Evolutionary conservation across 1,140 invertebrate genomes (phyloP), one percentile per base, ranked within the genome.

Genomic region (Hestina assimilis): DNA sequence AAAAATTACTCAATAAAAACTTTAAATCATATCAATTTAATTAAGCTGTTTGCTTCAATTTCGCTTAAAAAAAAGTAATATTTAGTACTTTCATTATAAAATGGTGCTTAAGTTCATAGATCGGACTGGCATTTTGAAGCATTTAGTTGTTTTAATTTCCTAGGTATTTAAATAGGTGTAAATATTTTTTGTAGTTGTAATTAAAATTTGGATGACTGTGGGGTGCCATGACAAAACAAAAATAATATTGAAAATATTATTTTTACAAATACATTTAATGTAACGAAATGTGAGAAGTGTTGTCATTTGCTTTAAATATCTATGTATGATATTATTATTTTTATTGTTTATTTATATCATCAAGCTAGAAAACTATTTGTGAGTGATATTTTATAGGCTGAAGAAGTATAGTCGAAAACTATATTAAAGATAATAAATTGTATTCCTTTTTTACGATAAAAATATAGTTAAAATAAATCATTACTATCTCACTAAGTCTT

Each of bases 51-150:
- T 28, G 47, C 47, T 48, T 57, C 38, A 51, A 38, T 52, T 51
- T 38, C 23, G 42, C 56, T 52, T 38, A 26, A 9, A 50, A 17
- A 26, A 3, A 4, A 20, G n/a, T n/a, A n/a, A 41, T 26, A 17
- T 51, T 50, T 50, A 24, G 17, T 40, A 12, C 2, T 24, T 29
- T 1, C n/a, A n/a, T 66, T 57, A 65, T 62, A 56, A 59, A 64
- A 72, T 72, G 80, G 81, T 84, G 83, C 83, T 86, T 77, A 24
- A 72, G 52, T 42, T 64, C 66, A 55, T 56, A 58, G 66, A 73
- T 69, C 65, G 57, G 59, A 71, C 66, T 76, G 72, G 79, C 81
- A 84, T 84, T 84, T 85, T 80, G 74, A 69, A 79, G 83, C 80
- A 83, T 86, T 85, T 85, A 85, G 74, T 60, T 63, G 66, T 66